phyloP scores from a whole-genome alignment of 2,888 invertebrate species.

The Clivina fossor region DNA sequence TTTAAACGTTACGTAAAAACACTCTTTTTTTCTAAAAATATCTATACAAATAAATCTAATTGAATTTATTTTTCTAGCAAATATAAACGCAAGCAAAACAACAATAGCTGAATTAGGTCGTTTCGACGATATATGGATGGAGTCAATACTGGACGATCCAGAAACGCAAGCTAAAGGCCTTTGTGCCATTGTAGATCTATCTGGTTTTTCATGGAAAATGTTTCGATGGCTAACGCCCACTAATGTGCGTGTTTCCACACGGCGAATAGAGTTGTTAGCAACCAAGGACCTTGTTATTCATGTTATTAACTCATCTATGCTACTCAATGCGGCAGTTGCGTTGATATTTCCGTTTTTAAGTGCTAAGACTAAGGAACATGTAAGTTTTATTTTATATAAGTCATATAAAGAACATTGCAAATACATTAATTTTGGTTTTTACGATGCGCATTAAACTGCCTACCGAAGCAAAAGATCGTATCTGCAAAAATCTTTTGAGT shows the following conservation, averaged over 20 bases:
- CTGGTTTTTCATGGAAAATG: slow-evolving; percentile 44
- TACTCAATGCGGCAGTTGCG: slow-evolving; percentile 46
- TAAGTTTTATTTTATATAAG: too few species aligned
- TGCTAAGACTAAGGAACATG: slow-evolving; percentile 43
- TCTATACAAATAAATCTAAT: too few species aligned
- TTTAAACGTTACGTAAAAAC: too few species aligned
- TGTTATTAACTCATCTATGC: slow-evolving; percentile 46
- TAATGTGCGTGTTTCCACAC: slow-evolving; percentile 43
- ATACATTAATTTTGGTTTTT: too few species aligned
- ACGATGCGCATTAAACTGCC: too few species aligned
- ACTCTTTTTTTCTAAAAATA: too few species aligned
- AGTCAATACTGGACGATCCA: slow-evolving; percentile 47
- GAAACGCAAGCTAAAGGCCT: slow-evolving; percentile 48
- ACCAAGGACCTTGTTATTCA: slow-evolving; percentile 47
- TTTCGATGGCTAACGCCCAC: slow-evolving; percentile 49
- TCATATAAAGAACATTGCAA: too few species aligned
- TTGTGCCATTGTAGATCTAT: slow-evolving; percentile 49
- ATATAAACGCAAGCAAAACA: slow-evolving; percentile 43
- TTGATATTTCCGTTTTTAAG: slow-evolving; percentile 49
- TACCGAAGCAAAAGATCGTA: too few species aligned
- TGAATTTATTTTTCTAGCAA: slow-evolving; percentile 15
- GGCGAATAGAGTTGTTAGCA: slow-evolving; percentile 45
- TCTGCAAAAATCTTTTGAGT: too few species aligned
- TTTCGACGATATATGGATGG: slow-evolving; percentile 51
- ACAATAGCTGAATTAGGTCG: slow-evolving; percentile 46